Evolutionary conservation across 1,140 invertebrate species (phyloP).

Genomic region (Apis dorsata): DNA sequence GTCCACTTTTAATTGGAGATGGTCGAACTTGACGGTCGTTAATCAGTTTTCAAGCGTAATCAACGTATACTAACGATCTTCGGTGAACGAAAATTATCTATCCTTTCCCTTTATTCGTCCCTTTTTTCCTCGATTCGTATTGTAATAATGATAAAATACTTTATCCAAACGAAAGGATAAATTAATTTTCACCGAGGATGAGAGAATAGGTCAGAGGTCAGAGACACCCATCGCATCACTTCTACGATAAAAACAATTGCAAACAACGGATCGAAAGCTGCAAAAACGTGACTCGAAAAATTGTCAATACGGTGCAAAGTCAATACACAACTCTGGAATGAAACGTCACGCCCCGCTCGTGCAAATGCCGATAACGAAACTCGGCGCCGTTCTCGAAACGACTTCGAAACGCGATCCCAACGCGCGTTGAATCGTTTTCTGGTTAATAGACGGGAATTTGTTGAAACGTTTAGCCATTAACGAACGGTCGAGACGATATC

Average conservation of each 20-base stretch:
- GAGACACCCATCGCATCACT: too few species aligned
- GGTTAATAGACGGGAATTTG: conserved; percentile 28
- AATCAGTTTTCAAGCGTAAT: background rate
- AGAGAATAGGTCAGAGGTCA: too few species aligned
- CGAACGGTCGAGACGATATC: conserved; percentile 24
- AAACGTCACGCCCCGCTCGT: background rate
- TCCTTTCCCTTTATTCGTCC: too few species aligned
- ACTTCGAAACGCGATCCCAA: background rate
- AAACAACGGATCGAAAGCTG: background rate
- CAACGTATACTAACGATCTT: background rate
- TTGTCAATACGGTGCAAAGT: too few species aligned
- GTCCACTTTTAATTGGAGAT: conserved; percentile 14
- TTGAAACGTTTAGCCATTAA: conserved; percentile 15
- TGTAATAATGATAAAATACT: too few species aligned
- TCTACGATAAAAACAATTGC: too few species aligned
- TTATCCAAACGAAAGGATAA: too few species aligned
- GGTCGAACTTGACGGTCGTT: background rate
- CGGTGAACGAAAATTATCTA: background rate
- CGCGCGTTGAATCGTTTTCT: background rate
- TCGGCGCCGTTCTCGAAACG: too few species aligned
- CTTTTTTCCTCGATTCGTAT: background rate
- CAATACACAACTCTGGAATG: too few species aligned
- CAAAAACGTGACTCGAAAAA: background rate
- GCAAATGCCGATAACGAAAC: background rate
- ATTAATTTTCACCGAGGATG: too few species aligned